Conservation (phyloP, 2,888 invertebrate species). For the Serripes groenlandicus region DNA sequence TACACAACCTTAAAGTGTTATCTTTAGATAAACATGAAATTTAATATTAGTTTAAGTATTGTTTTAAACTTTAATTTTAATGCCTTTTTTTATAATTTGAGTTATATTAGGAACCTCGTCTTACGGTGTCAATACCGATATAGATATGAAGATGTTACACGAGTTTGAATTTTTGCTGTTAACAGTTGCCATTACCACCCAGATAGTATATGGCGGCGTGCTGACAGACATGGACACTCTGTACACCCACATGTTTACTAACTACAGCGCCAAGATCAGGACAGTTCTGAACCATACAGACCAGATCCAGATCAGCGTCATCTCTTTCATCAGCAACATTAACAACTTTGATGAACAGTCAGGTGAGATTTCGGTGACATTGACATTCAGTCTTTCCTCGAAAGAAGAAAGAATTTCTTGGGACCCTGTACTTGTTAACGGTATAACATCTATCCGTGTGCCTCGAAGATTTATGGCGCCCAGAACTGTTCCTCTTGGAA, state of each 20-base stretch:
- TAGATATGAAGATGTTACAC: too few relatives aligned
- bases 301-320: not conserved
- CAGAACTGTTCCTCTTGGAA: constrained; percentile 29
- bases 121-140: too few relatives aligned
- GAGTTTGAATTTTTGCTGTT: too few relatives aligned
- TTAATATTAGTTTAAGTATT: too few relatives aligned
- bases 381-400: constrained; percentile 21
- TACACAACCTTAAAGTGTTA: too few relatives aligned
- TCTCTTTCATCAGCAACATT: constrained; percentile 16
- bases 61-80: too few relatives aligned
- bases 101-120: too few relatives aligned
- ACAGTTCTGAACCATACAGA: constrained; percentile 14
- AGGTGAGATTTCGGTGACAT: constrained; percentile 29
- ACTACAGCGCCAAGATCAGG: constrained; percentile 27
- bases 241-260: not conserved
- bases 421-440: constrained; percentile 22
- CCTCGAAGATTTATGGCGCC: constrained; percentile 44
- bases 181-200: too few relatives aligned
- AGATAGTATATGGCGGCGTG: too few relatives aligned
- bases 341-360: constrained; percentile 57
- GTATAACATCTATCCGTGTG: constrained; percentile 19
- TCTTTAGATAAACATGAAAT: too few relatives aligned
- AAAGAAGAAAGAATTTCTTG: constrained; percentile 44
- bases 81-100: too few relatives aligned
- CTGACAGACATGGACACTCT: not conserved